Base-by-base conservation (phyloP, 1,140 invertebrate genomes). In the Conopomorpha cramerella region DNA sequence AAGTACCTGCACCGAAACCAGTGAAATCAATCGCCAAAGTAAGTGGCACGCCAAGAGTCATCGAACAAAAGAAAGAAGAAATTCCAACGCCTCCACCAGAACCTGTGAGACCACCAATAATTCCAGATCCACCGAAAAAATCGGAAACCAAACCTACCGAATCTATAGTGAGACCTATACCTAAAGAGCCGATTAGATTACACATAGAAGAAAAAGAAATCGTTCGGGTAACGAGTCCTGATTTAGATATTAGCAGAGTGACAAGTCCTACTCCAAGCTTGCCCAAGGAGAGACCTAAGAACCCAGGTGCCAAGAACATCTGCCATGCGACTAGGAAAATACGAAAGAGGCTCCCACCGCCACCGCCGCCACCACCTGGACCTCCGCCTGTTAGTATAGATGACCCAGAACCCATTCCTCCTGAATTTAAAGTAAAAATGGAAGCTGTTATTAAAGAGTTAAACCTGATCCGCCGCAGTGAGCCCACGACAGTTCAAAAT, bases 81-180 rank as follows among this genome's bases (percentile, higher is more conserved):
- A 17, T 30, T 35, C 12, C 30, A 7, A 7, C 11, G 18, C 8
- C 4, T 6, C 8, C 30, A 17, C 11, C 11, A 10, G 7, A 16
- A 8, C 16, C 13, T 18, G 8, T 18, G 10, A 34, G 28, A 26
- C 43, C 41, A 39, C 84, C 87, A 51, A 86, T 85, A 85, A 49
- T 89, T 11, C 84, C 86, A 46, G 81, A 86, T 51, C 80, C 89
- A 2, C 80, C 78, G 64, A 55, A 65, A 49, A 27, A 29, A n/a
- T 40, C 43, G 35, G 59, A 60, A 37, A 59, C n/a, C n/a, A n/a
- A n/a, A n/a, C n/a, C n/a, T n/a, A n/a, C n/a, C n/a, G n/a, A n/a
- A n/a, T n/a, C n/a, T n/a, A n/a, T n/a, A n/a, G n/a, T n/a, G n/a
- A n/a, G n/a, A n/a, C n/a, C n/a, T n/a, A n/a, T n/a, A n/a, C n/a